Conservation (phyloP, 2,888 invertebrate species). For the Iphiclides podalirius region DNA sequence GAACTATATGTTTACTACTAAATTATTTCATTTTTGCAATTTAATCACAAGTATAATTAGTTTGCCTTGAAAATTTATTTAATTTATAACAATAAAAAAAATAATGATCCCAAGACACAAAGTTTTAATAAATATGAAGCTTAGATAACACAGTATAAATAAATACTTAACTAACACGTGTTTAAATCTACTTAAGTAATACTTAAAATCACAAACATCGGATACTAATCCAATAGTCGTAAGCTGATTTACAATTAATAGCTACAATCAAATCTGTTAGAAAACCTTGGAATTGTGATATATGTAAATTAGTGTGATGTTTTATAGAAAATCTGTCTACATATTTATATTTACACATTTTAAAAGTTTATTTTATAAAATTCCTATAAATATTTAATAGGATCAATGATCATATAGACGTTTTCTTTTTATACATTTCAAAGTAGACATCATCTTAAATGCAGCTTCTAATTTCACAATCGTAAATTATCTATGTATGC, state of each 20-base stretch:
- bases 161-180: constrained; percentile 19
- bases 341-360: neutral
- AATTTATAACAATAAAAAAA: too few species aligned
- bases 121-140: neutral
- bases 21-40: too few species aligned
- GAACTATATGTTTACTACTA: too few species aligned
- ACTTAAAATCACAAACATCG: constrained; percentile 43
- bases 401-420: neutral
- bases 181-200: constrained; percentile 27
- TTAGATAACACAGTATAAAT: constrained; percentile 19
- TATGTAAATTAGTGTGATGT: constrained; percentile 31
- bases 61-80: too few species aligned
- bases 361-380: neutral
- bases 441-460: constrained; percentile 1
- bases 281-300: constrained; percentile 21
- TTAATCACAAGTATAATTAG: too few species aligned
- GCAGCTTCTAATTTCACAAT: constrained; percentile 5
- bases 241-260: constrained; percentile 37
- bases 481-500: neutral
- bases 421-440: neutral
- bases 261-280: constrained; percentile 11
- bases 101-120: neutral
- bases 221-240: constrained; percentile 48
- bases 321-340: neutral
- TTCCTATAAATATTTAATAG: constrained; percentile 2